Evolutionary conservation across 2,113 vertebrate species (phyloP), one percentile per base, ranked within the genome.

Genomic region (Boulengerochromis microlepis): DNA sequence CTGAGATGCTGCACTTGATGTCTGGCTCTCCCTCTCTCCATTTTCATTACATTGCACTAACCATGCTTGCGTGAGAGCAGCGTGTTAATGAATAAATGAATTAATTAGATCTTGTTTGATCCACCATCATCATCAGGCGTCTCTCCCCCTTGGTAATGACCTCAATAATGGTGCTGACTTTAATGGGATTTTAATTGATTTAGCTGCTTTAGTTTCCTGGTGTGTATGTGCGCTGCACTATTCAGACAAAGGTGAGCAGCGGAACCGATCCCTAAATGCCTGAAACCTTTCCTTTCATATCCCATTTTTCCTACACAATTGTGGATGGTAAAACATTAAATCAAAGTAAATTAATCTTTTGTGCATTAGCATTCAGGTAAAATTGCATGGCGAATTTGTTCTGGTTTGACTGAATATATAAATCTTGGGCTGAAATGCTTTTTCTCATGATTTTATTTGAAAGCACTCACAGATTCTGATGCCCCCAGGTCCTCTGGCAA

Each of bases 101-200:
- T 96, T 93, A 95, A 96, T 96, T 94, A 96, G 89, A 92, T 93
- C 89, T 87, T 81, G 92, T 95, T 95, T 95, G 92, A 96, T 96
- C 94, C 92, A 91, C 92, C 89, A 89, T 94, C 95, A 95, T 94
- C 89, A 89, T 93, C 88, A 89, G 85, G 81, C 84, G 11, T 83
- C 83, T 81, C 86, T 88, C 91, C 91, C 92, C 90, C 92, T 87
- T 80, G 88, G 90, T 95, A 94, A 95, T 94, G 95, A 95, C 95
- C 94, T 95, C 89, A 90, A 90, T 95, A 95, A 96, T 93, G 91
- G 87, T 35, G 87, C 89, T 92, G 89, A 90, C 92, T 95, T 94
- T 94, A 96, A 95, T 94, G 89, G 87, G 91, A 92, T 96, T 95
- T 95, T 96, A 95, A 96, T 96, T 94, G 90, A 95, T 96, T 96